Conservation (phyloP, 2,797 vertebrate genomes). For the Crocodylus rhombifer region DNA sequence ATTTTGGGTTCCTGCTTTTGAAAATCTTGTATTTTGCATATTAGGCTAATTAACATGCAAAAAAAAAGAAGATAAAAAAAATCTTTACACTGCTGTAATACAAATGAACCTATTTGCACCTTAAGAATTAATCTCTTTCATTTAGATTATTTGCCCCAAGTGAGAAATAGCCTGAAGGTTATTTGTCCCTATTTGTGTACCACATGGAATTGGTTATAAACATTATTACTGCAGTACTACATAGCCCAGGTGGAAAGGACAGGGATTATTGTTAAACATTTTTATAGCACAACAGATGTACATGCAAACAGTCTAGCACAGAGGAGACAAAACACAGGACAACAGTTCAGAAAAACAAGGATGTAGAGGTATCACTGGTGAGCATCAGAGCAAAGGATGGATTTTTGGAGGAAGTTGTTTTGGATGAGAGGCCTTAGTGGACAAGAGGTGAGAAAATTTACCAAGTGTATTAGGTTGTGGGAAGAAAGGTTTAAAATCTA, state of each 20-base stretch:
- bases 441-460: fast-evolving
- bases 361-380: not conserved
- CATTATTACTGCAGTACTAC: constrained; percentile 12
- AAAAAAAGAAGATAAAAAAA: not conserved
- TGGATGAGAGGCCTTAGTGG: not conserved
- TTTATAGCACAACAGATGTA: constrained; percentile 52
- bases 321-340: constrained; percentile 20
- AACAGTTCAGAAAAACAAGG: not conserved
- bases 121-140: constrained; percentile 56
- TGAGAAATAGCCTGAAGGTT: constrained; percentile 55
- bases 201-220: constrained; percentile 45
- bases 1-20: constrained; percentile 34
- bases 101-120: constrained; percentile 6
- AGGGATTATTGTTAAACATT: constrained; percentile 29
- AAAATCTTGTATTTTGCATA: constrained; percentile 25
- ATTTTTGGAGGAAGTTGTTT: not conserved
- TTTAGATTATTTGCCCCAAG: constrained; percentile 55
- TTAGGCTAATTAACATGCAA: constrained; percentile 2
- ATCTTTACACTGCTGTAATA: constrained; percentile 42
- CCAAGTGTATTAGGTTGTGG: not conserved
- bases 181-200: constrained; percentile 15
- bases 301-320: not conserved
- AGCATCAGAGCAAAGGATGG: not conserved
- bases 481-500: not conserved
- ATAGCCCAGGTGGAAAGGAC: constrained; percentile 56